phyloP scores from a whole-genome alignment of 2,888 invertebrate genomes.

The Cataglyphis altisquamis region DNA sequence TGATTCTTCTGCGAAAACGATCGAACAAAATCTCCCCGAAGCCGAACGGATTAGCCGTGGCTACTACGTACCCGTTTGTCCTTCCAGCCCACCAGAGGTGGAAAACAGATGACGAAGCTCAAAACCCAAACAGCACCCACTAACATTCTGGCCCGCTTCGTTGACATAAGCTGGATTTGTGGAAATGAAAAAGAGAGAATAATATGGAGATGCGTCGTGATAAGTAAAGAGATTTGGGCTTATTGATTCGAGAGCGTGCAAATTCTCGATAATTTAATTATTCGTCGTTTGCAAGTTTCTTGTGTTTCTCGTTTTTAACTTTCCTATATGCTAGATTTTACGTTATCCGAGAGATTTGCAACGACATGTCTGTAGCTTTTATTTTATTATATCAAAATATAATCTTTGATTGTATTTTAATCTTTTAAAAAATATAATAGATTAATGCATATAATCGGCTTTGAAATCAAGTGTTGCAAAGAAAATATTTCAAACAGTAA shows the following conservation, averaged over 20 bases:
- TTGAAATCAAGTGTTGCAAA: background rate
- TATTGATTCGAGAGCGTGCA: background rate
- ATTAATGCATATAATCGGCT: background rate
- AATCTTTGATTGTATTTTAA: background rate
- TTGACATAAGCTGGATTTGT: constrained; percentile 91
- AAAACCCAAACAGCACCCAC: constrained; percentile 98
- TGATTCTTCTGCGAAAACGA: background rate
- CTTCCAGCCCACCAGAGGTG: constrained; percentile 98
- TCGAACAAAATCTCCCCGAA: constrained; percentile 1
- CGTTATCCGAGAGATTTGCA: background rate
- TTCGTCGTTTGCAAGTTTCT: background rate
- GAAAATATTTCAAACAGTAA: background rate
- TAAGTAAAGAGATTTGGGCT: constrained; percentile 3
- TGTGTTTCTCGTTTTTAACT: background rate
- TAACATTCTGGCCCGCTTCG: constrained; percentile 93
- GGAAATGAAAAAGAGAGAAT: constrained; percentile 23
- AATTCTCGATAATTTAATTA: background rate
- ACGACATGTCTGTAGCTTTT: background rate
- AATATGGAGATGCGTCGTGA: background rate
- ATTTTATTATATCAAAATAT: background rate
- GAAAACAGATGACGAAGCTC: constrained; percentile 98
- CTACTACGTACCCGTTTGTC: constrained; percentile 89
- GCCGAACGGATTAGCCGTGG: constrained; percentile 31
- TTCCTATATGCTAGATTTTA: background rate
- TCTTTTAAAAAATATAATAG: background rate